Base-by-base conservation (phyloP, 2,888 invertebrate species). In the Anaspis maculata region DNA sequence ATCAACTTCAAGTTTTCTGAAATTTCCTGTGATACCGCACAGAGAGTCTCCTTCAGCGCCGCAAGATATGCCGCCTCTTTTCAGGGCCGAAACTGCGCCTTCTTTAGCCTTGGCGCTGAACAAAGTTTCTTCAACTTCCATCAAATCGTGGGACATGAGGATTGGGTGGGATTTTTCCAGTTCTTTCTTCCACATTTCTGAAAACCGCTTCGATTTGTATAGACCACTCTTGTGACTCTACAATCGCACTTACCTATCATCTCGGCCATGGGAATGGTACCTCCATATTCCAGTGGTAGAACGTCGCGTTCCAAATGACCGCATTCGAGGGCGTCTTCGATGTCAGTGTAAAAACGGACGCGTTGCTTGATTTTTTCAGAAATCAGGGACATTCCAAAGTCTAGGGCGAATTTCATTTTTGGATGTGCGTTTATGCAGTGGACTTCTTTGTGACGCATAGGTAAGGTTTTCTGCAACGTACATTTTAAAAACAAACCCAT, bases 241-340 rank as follows among this genome's bases (percentile, higher is more conserved):
- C 19, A 19, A 19, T 6, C 19, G 9, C 19, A 19, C 58, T 70
- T 57, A 85, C 86, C 77, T 44, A 87, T 85, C 85, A 88, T 86
- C 56, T 86, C 79, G 27, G 74, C 72, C 79, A 87, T 79, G 0
- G 86, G 85, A 67, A 85, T 79, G n/a, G 68, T 73, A 5, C 88
- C 88, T 3, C 88, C 88, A 51, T 87, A 88, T 56, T 88, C 88
- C 48, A 79, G 77, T 0, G 88, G 88, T 32, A 89, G 61, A 2
- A 74, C 68, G 22, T 67, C 64, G 22, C 30, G 42, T 39, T 68
- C 66, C 25, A 69, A 47, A 30, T 52, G 39, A 13, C 57, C 61
- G 30, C 51, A 41, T n/a, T 62, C 64, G 27, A 68, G 42, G 6
- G 68, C 68, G 3, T 82, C 78, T 1, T 78, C 74, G 4, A 76